A percentile compares a stretch with the other conserved stretches of the same genome.
phyloP scores from a whole-genome alignment of 1,140 invertebrate genomes.

The Solenopsis fugax region DNA sequence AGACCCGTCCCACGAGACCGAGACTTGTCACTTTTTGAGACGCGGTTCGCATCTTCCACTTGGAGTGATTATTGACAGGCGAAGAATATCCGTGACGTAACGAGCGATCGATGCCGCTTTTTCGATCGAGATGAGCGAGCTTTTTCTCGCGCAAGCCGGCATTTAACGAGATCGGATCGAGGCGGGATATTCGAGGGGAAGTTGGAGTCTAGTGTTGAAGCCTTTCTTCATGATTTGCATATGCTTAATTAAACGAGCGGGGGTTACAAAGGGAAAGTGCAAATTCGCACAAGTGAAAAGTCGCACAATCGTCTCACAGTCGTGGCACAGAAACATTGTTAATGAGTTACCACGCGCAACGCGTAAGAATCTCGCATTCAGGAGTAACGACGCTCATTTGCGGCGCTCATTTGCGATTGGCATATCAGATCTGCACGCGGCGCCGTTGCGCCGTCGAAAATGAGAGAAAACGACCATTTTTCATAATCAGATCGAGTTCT shows the following conservation, averaged over 20 bases:
- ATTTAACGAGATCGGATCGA: background rate
- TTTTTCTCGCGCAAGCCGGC: background rate
- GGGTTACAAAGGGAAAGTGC: constrained; percentile 36
- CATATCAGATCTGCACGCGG: background rate
- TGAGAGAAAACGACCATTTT: constrained; percentile 11
- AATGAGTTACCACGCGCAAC: constrained; percentile 5
- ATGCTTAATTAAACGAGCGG: constrained; percentile 2
- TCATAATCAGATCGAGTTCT: background rate
- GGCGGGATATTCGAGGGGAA: background rate
- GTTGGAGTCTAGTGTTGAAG: background rate
- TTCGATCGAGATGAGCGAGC: background rate
- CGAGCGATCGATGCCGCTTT: background rate
- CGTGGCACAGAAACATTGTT: constrained; percentile 49
- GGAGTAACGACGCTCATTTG: too few species aligned
- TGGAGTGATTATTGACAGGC: background rate
- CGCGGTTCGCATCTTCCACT: background rate
- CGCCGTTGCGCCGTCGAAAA: background rate
- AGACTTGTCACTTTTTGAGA: constrained; percentile 11
- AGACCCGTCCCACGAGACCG: background rate
- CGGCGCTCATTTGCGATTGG: constrained; percentile 4
- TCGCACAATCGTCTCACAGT: constrained; percentile 26
- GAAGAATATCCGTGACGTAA: background rate
- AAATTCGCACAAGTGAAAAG: constrained; percentile 54
- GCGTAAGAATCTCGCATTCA: too few species aligned
- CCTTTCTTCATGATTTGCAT: constrained; percentile 2